Percentiles rank a stretch among this genome's conserved stretches.
Conservation (phyloP, 2,888 invertebrate species). For the Pachymerium ferrugineum region DNA sequence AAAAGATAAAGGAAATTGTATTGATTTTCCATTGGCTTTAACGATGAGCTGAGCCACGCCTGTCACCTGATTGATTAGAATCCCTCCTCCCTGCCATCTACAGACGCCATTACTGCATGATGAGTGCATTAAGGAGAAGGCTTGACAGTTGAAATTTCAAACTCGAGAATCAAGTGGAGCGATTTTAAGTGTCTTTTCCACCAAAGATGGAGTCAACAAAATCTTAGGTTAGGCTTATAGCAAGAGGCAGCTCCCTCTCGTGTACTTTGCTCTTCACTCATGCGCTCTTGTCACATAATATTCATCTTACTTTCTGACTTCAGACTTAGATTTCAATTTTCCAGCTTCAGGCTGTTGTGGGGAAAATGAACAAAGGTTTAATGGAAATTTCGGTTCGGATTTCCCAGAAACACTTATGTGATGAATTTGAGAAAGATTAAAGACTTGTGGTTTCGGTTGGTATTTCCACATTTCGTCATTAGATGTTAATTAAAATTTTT, state of each 20-base stretch:
- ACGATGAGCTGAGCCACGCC: slow-evolving; percentile 7
- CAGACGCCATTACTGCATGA: slow-evolving; percentile 13
- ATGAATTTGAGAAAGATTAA: too few relatives aligned
- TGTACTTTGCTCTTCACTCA: neutral
- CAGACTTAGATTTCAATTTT: neutral
- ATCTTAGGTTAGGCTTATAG: neutral
- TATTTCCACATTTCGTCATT: too few relatives aligned
- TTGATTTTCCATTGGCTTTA: slow-evolving; percentile 19
- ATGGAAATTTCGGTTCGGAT: too few relatives aligned
- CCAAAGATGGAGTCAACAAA: slow-evolving; percentile 15
- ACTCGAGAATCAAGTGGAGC: slow-evolving; percentile 17
- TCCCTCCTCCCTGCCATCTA: slow-evolving; percentile 9
- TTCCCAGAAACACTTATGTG: too few relatives aligned
- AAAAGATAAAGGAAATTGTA: slow-evolving; percentile 20
- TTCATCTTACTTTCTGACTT: neutral
- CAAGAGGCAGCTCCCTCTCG: neutral
- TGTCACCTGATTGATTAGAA: slow-evolving; percentile 19
- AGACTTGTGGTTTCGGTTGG: too few relatives aligned
- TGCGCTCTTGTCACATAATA: neutral
- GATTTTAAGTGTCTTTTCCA: slow-evolving; percentile 10
- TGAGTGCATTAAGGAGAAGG: slow-evolving; percentile 17
- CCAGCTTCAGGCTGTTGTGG: neutral
- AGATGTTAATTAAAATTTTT: too few relatives aligned
- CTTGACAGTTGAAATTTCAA: slow-evolving; percentile 19
- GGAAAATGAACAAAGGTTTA: neutral